These are phyloP conservation scores for Lytechinus variegatus DNA, from an alignment of 35 echinoderm and acorn worm species.

Conservation along the genomic window DNA sequence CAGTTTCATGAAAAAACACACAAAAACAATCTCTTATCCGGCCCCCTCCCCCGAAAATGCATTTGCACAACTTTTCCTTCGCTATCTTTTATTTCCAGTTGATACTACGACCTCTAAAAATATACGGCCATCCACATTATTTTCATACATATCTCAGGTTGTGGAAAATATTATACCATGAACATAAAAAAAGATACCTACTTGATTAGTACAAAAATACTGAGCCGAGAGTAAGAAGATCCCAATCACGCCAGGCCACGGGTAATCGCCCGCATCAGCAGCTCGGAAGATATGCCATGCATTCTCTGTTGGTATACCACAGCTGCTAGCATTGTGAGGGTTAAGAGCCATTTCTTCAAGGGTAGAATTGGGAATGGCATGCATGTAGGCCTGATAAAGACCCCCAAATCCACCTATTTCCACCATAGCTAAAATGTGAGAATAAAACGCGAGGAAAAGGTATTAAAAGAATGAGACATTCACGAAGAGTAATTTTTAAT, in stretches of 20 bases:
- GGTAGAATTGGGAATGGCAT: slow-evolving; percentile 79
- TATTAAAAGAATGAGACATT: not conserved
- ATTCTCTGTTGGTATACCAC: slow-evolving; percentile 77
- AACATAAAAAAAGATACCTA: not conserved
- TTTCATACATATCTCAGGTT: no score
- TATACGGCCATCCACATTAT: no score
- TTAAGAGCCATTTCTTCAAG: not conserved
- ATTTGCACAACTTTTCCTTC: no score
- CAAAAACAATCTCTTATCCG: no score
- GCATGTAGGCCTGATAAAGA: slow-evolving; percentile 73
- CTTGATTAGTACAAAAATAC: slow-evolving; percentile 98
- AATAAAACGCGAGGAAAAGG: not conserved
- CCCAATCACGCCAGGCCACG: slow-evolving; percentile 96
- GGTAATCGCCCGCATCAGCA: slow-evolving; percentile 67
- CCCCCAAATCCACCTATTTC: slow-evolving; percentile 62
- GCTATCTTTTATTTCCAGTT: no score
- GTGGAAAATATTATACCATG: no score
- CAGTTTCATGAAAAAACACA: no score
- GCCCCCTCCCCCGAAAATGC: no score
- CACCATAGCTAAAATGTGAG: slow-evolving; percentile 48
- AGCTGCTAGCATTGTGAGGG: slow-evolving; percentile 58
- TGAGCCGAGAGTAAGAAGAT: slow-evolving; percentile 87
- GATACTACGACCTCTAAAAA: no score
- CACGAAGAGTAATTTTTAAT: no score
- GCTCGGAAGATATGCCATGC: slow-evolving; percentile 88